Percentiles rank a stretch among this genome's conserved stretches.
phyloP scores from a whole-genome alignment of 1,140 invertebrate genomes.

The Augochlora pura region DNA sequence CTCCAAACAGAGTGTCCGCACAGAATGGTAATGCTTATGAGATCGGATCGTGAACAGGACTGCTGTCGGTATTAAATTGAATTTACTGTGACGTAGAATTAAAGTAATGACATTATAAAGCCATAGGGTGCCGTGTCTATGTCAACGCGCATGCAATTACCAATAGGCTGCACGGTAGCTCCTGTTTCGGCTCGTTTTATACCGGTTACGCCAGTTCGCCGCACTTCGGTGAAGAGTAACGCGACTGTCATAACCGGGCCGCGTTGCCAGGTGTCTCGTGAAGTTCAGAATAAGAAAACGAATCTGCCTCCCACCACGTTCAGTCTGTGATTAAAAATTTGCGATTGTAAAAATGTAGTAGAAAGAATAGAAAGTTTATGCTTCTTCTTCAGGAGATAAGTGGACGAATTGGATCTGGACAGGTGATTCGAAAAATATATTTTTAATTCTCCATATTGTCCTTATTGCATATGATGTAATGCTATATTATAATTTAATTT shows the following conservation, averaged over 20 bases:
- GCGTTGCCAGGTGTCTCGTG: too few species aligned
- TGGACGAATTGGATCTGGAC: too few species aligned
- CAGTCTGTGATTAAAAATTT: too few species aligned
- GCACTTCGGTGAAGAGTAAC: conserved; percentile 12
- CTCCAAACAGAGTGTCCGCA: neutral
- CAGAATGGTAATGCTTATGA: neutral
- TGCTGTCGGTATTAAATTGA: conserved; percentile 12
- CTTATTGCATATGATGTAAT: too few species aligned
- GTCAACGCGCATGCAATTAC: conserved; percentile 7
- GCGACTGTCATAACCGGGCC: neutral
- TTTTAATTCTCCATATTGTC: too few species aligned
- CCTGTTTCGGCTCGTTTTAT: conserved; percentile 6
- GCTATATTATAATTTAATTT: too few species aligned
- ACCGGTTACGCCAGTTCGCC: conserved; percentile 32
- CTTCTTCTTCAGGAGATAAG: too few species aligned
- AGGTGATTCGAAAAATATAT: too few species aligned
- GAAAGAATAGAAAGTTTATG: too few species aligned
- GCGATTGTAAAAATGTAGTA: too few species aligned
- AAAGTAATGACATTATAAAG: conserved; percentile 33
- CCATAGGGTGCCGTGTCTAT: conserved; percentile 13
- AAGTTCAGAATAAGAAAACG: too few species aligned
- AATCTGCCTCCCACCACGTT: too few species aligned
- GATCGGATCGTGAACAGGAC: neutral
- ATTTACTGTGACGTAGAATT: conserved; percentile 17
- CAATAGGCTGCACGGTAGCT: conserved; percentile 6